Base-by-base conservation (phyloP, 2,888 invertebrate genomes). In the Yponomeuta sedellus region DNA sequence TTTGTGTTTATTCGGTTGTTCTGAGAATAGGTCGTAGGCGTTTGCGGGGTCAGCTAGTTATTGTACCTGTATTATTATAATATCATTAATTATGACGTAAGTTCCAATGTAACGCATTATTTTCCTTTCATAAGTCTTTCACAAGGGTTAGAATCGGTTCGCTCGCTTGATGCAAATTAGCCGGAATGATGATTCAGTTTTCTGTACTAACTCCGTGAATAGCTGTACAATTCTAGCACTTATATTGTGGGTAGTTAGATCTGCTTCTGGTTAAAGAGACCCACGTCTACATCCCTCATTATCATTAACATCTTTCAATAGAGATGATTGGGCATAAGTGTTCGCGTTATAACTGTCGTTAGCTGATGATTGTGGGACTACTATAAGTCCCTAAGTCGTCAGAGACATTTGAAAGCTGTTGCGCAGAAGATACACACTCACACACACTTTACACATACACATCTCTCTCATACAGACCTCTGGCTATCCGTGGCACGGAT, bases 181-280 rank as follows among this genome's bases (percentile, higher is more conserved):
- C 74, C 69, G 69, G 72, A 74, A 83, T 84, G 85, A 86, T 84
- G 71, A 72, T 75, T 74, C 80, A 77, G 69, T 80, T 82, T 80
- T 74, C 66, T 56, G 66, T 52, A 0, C 44, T 52, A 68, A 68
- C 67, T 69, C 16, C 16, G 16, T 16, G 16, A 4, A 12, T 16
- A 6, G 44, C 16, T 16, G 16, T 52, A 6, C 44, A 16, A 52
- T 16, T 52, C 44, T 52, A 52, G 44, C 44, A 52, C 44, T 52
- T 52, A 52, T 52, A 16, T 5, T 52, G 16, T 52, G 44, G 3
- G 16, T 52, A 3, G 44, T 52, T 16, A 52, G 44, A 52, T 16
- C 16, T 52, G 16, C 44, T 5, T 52, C 44, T 12, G 44, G 16
- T 52, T 52, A 52, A 3, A 16, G 44, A 52, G 44, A 52, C 12